Conservation (phyloP, 2,113 vertebrate genomes). For the Rhombomys opimus region DNA sequence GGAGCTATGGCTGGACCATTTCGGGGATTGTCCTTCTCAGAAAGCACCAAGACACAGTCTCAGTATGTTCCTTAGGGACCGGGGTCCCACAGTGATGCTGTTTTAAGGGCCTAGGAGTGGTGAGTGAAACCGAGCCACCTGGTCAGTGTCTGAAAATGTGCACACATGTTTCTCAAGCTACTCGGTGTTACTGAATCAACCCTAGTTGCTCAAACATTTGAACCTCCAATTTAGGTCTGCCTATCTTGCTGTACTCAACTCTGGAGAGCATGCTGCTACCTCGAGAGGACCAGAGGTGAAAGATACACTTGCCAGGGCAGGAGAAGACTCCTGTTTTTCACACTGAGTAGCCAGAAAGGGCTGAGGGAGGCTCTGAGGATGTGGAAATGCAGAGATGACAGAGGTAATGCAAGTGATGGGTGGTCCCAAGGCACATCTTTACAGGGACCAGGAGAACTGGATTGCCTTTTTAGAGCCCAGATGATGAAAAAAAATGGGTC, state of each 20-base stretch:
- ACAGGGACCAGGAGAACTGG: not conserved
- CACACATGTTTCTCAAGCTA: not conserved
- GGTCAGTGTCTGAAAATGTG: not conserved
- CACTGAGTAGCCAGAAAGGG: fast-evolving
- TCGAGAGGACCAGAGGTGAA: fast-evolving
- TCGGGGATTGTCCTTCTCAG: not conserved
- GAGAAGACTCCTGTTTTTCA: too few species aligned
- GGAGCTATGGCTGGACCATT: not conserved
- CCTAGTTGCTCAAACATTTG: not conserved
- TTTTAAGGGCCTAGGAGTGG: fast-evolving
- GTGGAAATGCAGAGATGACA: not conserved
- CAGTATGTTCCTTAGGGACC: not conserved
- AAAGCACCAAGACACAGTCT: not conserved
- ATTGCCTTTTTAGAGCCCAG: fast-evolving
- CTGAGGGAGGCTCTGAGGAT: fast-evolving
- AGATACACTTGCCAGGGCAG: not conserved
- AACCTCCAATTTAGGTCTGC: not conserved
- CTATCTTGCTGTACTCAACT: fast-evolving
- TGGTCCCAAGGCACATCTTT: not conserved
- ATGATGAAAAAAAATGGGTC: fast-evolving
- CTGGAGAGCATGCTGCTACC: not conserved
- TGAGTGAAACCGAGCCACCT: not conserved
- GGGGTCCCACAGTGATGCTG: not conserved
- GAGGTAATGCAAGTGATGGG: not conserved
- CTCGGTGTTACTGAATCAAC: not conserved